A percentile compares a stretch with the other conserved stretches of the same genome.
Conservation (phyloP, 2,797 vertebrate species). For the Oryzias sinensis region DNA sequence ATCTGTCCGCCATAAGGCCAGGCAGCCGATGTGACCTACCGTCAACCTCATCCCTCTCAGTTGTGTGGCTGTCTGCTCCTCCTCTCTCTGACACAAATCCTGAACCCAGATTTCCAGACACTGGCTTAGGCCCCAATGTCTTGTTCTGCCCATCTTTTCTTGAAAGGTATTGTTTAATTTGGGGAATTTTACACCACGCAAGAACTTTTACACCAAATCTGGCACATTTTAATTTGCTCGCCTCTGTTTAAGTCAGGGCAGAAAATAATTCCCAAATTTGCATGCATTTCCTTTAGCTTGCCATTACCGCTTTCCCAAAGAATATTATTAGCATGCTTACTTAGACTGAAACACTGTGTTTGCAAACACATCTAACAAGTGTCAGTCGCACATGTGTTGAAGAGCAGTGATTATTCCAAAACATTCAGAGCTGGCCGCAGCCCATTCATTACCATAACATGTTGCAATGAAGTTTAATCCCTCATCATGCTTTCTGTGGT, state of each 20-base stretch:
- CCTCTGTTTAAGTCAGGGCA: slow-evolving; percentile 38
- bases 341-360: slow-evolving; percentile 29
- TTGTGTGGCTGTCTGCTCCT: slow-evolving; percentile 40
- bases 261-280: slow-evolving; percentile 15
- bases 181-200: slow-evolving; percentile 30
- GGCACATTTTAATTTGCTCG: slow-evolving; percentile 64
- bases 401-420: slow-evolving; percentile 64
- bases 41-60: slow-evolving; percentile 59
- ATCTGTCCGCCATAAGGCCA: slow-evolving; percentile 71
- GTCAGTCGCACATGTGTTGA: slow-evolving; percentile 53
- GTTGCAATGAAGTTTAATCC: slow-evolving; percentile 73
- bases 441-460: slow-evolving; percentile 72
- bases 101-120: slow-evolving; percentile 51
- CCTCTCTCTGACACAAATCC: slow-evolving; percentile 44
- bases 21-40: slow-evolving; percentile 57
- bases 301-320: slow-evolving; percentile 10
- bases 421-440: slow-evolving; percentile 63
- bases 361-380: slow-evolving; percentile 46
- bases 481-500: slow-evolving; percentile 73
- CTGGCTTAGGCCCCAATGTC: slow-evolving; percentile 56
- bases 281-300: slow-evolving; percentile 15
- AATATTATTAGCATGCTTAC: slow-evolving; percentile 27
- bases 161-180: slow-evolving; percentile 37
- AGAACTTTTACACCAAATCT: slow-evolving; percentile 35
- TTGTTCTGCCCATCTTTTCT: slow-evolving; percentile 43